Evolutionary conservation across 2,888 invertebrate species (phyloP), one percentile per base, ranked within the genome.

Genomic region (Sabatieria punctata): DNA sequence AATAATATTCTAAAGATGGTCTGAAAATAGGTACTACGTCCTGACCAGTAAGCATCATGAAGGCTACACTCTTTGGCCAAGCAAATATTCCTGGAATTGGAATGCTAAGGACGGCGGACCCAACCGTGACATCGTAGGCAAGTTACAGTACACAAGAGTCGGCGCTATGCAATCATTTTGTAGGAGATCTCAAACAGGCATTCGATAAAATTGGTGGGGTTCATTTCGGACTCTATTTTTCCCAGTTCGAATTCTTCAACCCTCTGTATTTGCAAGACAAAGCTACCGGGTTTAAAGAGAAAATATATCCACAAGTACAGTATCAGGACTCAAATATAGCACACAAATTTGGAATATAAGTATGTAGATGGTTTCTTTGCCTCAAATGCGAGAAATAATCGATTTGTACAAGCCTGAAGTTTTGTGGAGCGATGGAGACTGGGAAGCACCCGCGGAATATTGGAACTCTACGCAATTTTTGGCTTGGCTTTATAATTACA

Each of bases 341-440:
- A 18, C 27, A 13, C 15, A 15, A 18, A 21, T 43, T 15, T 4
- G 4, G 24, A 26, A 46, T 30, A 33, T 27, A 8, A 1, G n/a
- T 4, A 18, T 30, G 15, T 2, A 66, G 65, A 39, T 43, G 19
- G 66, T 66, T 51, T 55, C 64, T 2, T 49, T 66, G 49, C 66
- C 67, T 11, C 88, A 89, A 66, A 71, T 89, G 59, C 73, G 76
- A 51, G 86, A 88, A 62, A 52, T 67, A 25, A 49, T 56, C 4
- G 60, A 60, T 23, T 53, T 41, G 0, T 67, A 67, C 49, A 55
- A 65, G 45, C 67, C 67, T 4, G 65, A 67, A 13, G 54, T 67
- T 4, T 53, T 67, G 21, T 67, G 66, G 66, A 65, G 65, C 0
- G 67, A 67, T 55, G 67, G 67, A 15, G 60, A 59, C 41, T 55